Percentiles rank a stretch among this genome's conserved stretches.
phyloP scores from a whole-genome alignment of 2,888 invertebrate species.

The Patella caerulea region DNA sequence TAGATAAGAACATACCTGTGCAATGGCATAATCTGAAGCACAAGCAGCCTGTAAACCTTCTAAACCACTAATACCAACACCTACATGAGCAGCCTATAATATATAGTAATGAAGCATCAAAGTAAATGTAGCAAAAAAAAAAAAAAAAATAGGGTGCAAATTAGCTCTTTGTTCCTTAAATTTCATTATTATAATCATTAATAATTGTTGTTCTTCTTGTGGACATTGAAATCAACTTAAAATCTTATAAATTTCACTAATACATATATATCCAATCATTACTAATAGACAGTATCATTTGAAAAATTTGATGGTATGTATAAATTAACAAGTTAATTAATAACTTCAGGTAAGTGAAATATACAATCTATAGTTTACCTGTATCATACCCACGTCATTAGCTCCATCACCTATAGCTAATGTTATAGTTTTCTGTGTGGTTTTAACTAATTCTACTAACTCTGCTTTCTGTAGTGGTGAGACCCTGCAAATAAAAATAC shows the following conservation, averaged over 20 bases:
- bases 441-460: conserved; percentile 75
- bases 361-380: conserved; percentile 51
- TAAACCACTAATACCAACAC: conserved; percentile 96
- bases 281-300: no score
- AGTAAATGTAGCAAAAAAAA: no score
- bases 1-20: conserved; percentile 76
- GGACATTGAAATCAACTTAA: no score
- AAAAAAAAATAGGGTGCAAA: no score
- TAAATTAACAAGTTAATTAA: no score
- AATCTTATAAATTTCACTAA: no score
- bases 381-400: conserved; percentile 74
- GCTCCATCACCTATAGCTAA: conserved; percentile 73
- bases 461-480: conserved; percentile 96
- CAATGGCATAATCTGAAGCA: conserved; percentile 99
- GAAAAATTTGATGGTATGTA: no score
- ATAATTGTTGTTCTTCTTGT: no score
- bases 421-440: conserved; percentile 70
- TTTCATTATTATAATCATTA: no score
- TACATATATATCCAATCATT: no score
- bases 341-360: no score
- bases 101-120: neutral
- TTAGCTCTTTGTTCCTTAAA: no score
- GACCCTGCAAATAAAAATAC: conserved; percentile 74
- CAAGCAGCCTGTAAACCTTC: conserved; percentile 99
- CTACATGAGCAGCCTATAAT: conserved; percentile 89